These are phyloP conservation scores for Rafetus swinhoei DNA, from an alignment of 2,113 vertebrate genomes.

Conservation along the genomic window DNA sequence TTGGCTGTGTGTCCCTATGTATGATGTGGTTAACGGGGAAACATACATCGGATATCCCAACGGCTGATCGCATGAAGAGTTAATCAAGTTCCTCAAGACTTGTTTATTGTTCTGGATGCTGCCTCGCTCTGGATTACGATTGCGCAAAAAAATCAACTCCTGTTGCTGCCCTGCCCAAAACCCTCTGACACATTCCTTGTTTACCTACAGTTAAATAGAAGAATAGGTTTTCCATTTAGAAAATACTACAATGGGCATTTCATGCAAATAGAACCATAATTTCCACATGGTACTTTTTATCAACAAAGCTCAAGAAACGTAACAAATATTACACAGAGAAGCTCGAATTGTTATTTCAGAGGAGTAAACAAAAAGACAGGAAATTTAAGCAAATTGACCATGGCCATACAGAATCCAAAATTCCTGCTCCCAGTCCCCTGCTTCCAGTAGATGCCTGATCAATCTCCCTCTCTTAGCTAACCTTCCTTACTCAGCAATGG, in stretches of 20 bases:
- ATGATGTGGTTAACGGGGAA: slow-evolving; percentile 95
- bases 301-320: background rate
- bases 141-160: slow-evolving; percentile 95
- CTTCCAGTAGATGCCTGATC: rapidly evolving
- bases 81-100: slow-evolving; percentile 95
- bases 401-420: background rate
- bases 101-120: slow-evolving; percentile 99
- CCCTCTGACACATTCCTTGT: slow-evolving; percentile 95
- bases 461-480: background rate
- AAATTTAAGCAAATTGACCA: background rate
- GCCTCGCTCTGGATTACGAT: slow-evolving; percentile 95
- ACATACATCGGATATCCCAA: slow-evolving; percentile 99
- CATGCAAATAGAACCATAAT: rapidly evolving
- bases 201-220: slow-evolving; percentile 83
- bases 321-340: background rate
- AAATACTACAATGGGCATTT: background rate
- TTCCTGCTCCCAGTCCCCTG: background rate
- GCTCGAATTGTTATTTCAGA: background rate
- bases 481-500: background rate
- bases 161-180: slow-evolving; percentile 98
- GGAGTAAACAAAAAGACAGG: rapidly evolving
- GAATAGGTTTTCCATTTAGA: background rate
- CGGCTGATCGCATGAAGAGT: slow-evolving; percentile 97
- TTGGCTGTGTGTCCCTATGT: slow-evolving; percentile 91
- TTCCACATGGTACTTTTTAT: background rate